Evolutionary conservation across 1,140 invertebrate genomes (phyloP), one percentile per base, ranked within the genome.

Genomic region (Drosophila kikkawai): DNA sequence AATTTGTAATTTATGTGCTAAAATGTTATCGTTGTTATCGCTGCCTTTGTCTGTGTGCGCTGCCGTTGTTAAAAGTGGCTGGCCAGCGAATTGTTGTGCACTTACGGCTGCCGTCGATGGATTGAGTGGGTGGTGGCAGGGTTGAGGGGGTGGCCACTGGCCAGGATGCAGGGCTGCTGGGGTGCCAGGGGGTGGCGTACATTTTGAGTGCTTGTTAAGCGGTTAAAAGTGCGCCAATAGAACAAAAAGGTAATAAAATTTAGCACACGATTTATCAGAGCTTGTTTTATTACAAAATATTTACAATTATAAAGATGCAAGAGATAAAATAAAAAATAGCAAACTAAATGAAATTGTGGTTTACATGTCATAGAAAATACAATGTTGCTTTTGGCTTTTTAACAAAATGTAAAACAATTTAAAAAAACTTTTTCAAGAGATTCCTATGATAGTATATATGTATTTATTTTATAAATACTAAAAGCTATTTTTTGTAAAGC

Each of bases 1-100:
- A 88, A 87, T 87, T 87, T 84, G 84, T 87, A 88, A 87, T 87
- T 87, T 88, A 87, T 87, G 84, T 87, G 84, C 84, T 87, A 87
- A 87, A 87, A 87, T 87, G 84, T 87, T 87, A 87, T 87, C 84
- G 84, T 88, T 87, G 84, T 87, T 87, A 87, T 87, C 84, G 84
- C 75, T 65, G 68, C 80, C 76, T 88, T 82, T 87, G 80, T 87
- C 71, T 79, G 42, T 13, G 22, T 26, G 19, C 44, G 19, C 19
- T 45, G 44, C 44, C 44, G 44, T 58, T 58, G 56, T 61, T 73
- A 22, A 73, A 74, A 73, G 64, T 77, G 77, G 74, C 50, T 73
- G 70, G 45, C 70, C 70, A 51, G 37, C 75, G 66, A 70, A 78
- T 69, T 78, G 75, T 61, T 47, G 57, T 51, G 57, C 61, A 73